phyloP scores from a whole-genome alignment of 2,113 vertebrate genomes.

The Strix aluco region DNA sequence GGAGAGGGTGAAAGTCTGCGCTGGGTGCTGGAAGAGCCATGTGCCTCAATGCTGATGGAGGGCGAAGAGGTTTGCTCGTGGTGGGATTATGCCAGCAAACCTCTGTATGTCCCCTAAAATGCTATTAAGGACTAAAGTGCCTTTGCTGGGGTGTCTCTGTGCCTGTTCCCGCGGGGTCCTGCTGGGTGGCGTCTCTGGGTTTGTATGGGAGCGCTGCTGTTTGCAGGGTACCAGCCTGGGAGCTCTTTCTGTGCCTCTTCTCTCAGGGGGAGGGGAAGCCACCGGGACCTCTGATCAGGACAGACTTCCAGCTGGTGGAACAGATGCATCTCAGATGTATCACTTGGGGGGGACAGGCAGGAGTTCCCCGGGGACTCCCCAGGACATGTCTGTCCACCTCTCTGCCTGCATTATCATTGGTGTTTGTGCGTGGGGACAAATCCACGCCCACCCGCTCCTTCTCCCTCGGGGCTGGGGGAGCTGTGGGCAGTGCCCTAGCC shows the following conservation, averaged over 20 bases:
- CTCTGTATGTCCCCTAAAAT: background rate
- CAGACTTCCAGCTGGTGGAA: background rate
- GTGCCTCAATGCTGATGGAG: background rate
- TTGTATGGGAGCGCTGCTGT: background rate
- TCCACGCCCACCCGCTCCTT: fast-evolving
- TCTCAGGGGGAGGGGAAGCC: background rate
- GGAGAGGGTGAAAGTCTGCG: background rate
- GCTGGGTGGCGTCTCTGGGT: background rate
- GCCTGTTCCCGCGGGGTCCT: fast-evolving
- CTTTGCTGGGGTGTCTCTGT: background rate
- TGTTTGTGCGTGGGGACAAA: background rate
- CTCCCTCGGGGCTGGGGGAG: background rate
- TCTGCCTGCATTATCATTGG: background rate
- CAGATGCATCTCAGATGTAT: background rate
- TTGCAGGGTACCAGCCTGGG: background rate
- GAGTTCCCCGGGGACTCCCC: background rate
- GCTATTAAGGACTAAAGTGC: background rate
- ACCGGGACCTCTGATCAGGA: fast-evolving
- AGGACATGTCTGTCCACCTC: no score
- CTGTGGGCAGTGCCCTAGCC: background rate
- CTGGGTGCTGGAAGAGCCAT: background rate
- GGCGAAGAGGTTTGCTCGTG: background rate
- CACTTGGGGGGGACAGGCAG: background rate
- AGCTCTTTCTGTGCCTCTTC: background rate
- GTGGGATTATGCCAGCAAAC: background rate